Conservation (phyloP, 2,888 invertebrate species). For the Rhagonycha fulva region DNA sequence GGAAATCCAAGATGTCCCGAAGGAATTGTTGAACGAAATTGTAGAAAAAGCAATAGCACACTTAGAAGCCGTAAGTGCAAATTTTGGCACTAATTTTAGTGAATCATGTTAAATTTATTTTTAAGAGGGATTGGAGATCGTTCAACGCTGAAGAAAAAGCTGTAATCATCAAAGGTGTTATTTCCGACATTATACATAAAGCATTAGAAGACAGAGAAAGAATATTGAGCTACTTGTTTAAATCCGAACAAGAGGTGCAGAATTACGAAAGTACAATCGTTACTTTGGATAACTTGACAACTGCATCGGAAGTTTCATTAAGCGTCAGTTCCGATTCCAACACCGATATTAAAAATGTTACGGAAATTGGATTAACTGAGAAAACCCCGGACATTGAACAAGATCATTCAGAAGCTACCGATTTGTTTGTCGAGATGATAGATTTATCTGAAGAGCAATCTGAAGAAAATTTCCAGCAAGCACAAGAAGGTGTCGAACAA, state of each 20-base stretch:
- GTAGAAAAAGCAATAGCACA: slow-evolving; percentile 2
- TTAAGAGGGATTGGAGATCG: background rate
- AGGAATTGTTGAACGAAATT: slow-evolving; percentile 7
- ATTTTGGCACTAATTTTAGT: background rate
- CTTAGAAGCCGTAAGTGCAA: background rate
- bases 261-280: background rate
- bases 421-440: too few species aligned
- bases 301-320: background rate
- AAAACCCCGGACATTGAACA: background rate
- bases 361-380: background rate
- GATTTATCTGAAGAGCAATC: background rate
- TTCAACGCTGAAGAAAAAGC: background rate
- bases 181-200: background rate
- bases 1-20: background rate
- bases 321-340: background rate
- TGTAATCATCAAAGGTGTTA: background rate
- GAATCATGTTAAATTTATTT: background rate
- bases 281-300: background rate
- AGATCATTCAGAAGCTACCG: background rate
- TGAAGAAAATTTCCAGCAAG: background rate
- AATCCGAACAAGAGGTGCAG: background rate
- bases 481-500: background rate
- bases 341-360: background rate
- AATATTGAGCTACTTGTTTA: background rate
- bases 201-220: background rate